Evolutionary conservation across 2,113 vertebrate species (phyloP).

Genomic region (Ciconia boyciana): DNA sequence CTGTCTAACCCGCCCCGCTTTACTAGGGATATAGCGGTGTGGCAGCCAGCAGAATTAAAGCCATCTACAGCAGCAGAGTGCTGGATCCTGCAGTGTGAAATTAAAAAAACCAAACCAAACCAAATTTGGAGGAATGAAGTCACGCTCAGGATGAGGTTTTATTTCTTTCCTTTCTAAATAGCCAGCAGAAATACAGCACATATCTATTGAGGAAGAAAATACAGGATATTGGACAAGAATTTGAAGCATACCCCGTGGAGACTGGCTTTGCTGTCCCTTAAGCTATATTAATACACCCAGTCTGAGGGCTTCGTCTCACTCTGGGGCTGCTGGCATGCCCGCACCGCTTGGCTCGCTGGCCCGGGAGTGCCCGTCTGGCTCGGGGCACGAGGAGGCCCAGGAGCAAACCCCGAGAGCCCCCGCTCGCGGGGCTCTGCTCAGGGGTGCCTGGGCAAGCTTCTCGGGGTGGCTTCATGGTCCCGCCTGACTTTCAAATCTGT

Average conservation of each 20-base stretch:
- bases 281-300: not conserved
- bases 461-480: not conserved
- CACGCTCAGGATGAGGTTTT: not conserved
- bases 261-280: not conserved
- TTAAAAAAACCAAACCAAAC: not conserved
- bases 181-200: not conserved
- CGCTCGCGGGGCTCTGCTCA: fast-evolving
- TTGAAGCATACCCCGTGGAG: not conserved
- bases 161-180: not conserved
- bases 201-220: not conserved
- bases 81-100: not conserved
- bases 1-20: not conserved
- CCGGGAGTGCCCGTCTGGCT: fast-evolving
- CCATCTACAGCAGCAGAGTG: not conserved
- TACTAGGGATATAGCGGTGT: fast-evolving
- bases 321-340: not conserved
- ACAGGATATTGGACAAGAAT: not conserved
- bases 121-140: not conserved
- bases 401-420: too few relatives aligned
- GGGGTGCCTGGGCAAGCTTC: not conserved
- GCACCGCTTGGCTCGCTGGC: not conserved
- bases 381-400: not conserved
- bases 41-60: not conserved
- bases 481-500: not conserved
- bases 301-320: not conserved